Evolutionary conservation across 2,113 vertebrate species (phyloP).

Genomic region (Calidris pugnax): DNA sequence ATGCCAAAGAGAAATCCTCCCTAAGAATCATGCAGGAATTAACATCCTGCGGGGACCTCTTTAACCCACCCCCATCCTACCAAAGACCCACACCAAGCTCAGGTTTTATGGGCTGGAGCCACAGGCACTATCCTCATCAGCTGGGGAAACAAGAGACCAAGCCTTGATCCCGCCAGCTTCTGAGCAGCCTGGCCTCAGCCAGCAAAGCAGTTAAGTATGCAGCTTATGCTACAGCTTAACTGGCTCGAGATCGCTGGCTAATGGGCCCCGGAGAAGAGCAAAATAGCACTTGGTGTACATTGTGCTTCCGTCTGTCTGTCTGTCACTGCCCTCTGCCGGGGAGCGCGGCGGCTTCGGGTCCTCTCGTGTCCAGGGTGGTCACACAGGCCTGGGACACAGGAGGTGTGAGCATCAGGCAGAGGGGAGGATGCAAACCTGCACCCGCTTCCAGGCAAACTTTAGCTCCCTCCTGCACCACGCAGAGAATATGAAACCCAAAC

Average conservation of each 20-base stretch:
- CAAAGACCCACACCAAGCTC: not conserved
- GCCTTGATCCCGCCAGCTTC: not conserved
- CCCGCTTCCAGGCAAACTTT: fast-evolving
- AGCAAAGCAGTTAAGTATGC: not conserved
- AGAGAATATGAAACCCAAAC: not conserved
- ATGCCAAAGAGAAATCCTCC: not conserved
- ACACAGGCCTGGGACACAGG: fast-evolving
- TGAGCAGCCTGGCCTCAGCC: not conserved
- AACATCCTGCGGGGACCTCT: not conserved
- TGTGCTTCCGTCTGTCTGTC: not conserved
- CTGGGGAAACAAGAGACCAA: not conserved
- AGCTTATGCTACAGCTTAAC: not conserved
- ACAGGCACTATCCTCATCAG: not conserved
- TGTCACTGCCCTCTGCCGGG: constrained; percentile 51
- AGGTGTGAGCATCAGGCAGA: fast-evolving
- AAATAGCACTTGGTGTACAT: fast-evolving
- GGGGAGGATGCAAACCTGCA: not conserved
- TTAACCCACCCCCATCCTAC: not conserved
- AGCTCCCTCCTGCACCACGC: fast-evolving
- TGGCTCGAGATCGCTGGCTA: fast-evolving
- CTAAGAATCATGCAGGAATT: not conserved
- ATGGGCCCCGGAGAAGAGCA: not conserved
- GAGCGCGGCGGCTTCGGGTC: fast-evolving
- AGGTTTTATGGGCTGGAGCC: not conserved
- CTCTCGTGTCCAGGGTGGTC: fast-evolving